Evolutionary conservation across 2,888 invertebrate species (phyloP).

Genomic region (Drosophila mimetica): DNA sequence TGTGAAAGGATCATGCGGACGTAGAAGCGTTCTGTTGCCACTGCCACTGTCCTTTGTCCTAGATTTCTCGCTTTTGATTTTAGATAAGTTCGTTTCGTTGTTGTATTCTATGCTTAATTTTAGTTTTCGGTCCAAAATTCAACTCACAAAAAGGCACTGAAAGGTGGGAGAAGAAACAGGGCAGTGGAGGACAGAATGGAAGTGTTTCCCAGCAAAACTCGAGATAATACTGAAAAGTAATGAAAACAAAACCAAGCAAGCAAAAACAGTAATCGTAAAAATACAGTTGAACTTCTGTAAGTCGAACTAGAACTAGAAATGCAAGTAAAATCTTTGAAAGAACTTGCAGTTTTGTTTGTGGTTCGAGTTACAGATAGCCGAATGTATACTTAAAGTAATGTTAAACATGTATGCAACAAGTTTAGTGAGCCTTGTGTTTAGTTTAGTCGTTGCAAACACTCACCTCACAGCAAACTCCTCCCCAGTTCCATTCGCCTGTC

Average conservation of each 20-base stretch:
- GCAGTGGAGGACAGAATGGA: conserved; percentile 18
- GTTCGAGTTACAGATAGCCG: background rate
- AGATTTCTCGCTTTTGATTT: conserved; percentile 9
- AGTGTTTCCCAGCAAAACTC: background rate
- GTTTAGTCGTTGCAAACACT: conserved; percentile 63
- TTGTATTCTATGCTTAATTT: conserved; percentile 41
- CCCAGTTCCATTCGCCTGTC: conserved; percentile 9
- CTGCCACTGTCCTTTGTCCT: conserved; percentile 22
- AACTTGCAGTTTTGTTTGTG: background rate
- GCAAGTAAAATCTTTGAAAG: background rate
- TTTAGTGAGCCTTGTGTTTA: conserved; percentile 60
- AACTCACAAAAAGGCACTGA: conserved; percentile 1
- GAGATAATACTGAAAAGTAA: conserved; percentile 7
- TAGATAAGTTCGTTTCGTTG: conserved; percentile 32
- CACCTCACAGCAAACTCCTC: conserved; percentile 16
- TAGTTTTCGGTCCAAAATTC: conserved; percentile 26
- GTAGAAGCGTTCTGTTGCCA: conserved; percentile 1
- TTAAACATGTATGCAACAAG: conserved; percentile 44
- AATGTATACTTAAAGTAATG: conserved; percentile 44
- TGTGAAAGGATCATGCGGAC: conserved; percentile 16
- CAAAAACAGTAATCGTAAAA: conserved; percentile 20
- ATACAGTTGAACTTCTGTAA: conserved; percentile 1
- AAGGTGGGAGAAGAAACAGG: background rate
- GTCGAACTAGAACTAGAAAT: background rate
- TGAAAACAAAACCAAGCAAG: conserved; percentile 3